These are phyloP conservation scores for Drosophila azteca DNA, from an alignment of 1,140 invertebrate genomes.

Conservation along the genomic window DNA sequence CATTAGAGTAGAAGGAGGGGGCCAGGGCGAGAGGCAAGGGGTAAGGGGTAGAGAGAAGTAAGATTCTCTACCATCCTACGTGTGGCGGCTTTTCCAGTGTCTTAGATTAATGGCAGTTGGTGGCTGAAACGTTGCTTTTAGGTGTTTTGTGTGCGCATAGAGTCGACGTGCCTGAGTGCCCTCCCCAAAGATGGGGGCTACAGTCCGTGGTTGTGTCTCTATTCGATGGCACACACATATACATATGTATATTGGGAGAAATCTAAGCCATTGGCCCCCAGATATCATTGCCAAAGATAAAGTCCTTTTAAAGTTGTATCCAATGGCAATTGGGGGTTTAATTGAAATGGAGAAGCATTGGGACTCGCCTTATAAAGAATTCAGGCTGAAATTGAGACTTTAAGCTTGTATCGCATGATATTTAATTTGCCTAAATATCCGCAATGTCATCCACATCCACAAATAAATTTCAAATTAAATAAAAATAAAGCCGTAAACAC, in stretches of 20 bases:
- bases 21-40: not conserved
- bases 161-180: conserved; percentile 57
- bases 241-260: no score
- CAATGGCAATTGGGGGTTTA: no score
- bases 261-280: no score
- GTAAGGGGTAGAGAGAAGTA: not conserved
- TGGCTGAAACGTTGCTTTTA: conserved; percentile 41
- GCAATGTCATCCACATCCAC: conserved; percentile 6
- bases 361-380: not conserved
- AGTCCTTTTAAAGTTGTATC: no score
- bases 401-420: not conserved
- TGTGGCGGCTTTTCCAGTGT: conserved; percentile 37
- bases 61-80: conserved; percentile 17
- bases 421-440: conserved; percentile 16
- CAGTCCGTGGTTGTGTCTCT: conserved; percentile 2
- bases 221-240: not conserved
- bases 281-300: no score
- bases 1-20: conserved; percentile 39
- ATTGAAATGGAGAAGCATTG: no score
- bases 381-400: not conserved
- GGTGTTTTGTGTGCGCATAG: conserved; percentile 20
- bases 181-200: no score
- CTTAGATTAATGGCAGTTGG: conserved; percentile 64
- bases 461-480: conserved; percentile 35
- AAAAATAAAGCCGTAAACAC: conserved; percentile 42